Evolutionary conservation across 2,113 vertebrate genomes (phyloP).

Genomic region (Callorhinus ursinus): DNA sequence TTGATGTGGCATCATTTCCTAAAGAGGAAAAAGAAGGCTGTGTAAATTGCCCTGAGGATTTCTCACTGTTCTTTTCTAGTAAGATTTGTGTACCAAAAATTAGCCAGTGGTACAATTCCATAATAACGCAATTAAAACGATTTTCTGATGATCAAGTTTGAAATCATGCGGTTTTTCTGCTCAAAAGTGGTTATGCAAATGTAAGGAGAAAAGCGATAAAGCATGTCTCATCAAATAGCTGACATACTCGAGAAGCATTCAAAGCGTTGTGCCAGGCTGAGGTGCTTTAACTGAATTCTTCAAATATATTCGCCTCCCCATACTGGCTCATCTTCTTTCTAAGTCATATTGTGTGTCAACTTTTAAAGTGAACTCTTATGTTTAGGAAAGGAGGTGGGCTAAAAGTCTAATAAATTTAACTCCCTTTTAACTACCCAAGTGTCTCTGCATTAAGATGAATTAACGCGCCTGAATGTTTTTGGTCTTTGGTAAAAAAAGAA

Average conservation of each 20-base stretch:
- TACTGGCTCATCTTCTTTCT: not conserved
- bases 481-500: not conserved
- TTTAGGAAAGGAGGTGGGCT: not conserved
- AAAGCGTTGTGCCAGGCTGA: slow-evolving; percentile 64
- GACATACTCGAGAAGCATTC: slow-evolving; percentile 77
- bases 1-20: slow-evolving; percentile 97
- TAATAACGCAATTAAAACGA: slow-evolving; percentile 26
- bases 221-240: slow-evolving; percentile 78
- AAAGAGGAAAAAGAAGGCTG: slow-evolving; percentile 72
- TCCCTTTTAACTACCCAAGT: slow-evolving; percentile 43
- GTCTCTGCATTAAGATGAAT: slow-evolving; percentile 11
- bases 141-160: slow-evolving; percentile 72
- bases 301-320: not conserved
- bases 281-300: slow-evolving; percentile 22
- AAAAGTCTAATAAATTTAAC: not conserved
- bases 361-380: not conserved
- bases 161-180: slow-evolving; percentile 82
- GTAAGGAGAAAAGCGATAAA: slow-evolving; percentile 80
- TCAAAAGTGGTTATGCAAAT: slow-evolving; percentile 76
- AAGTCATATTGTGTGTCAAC: not conserved
- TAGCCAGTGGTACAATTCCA: slow-evolving; percentile 57
- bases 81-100: slow-evolving; percentile 46
- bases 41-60: slow-evolving; percentile 36
- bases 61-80: not conserved
- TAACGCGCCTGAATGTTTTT: slow-evolving; percentile 15